A percentile compares a stretch with the other conserved stretches of the same genome.
phyloP scores from a whole-genome alignment of 2,797 vertebrate species.

The Pyrocephalus nanus region DNA sequence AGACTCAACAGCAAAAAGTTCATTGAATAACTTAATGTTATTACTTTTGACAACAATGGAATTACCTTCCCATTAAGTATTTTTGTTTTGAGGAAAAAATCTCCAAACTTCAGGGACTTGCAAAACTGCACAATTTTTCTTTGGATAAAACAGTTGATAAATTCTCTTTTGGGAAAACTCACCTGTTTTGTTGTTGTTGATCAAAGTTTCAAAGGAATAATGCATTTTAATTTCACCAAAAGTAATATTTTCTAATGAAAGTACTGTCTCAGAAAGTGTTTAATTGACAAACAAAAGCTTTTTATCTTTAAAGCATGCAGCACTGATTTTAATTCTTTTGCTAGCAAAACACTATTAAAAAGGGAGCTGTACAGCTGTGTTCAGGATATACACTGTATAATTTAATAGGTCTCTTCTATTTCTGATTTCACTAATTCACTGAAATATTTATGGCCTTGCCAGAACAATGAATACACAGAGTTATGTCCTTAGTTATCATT shows the following conservation, averaged over 20 bases:
- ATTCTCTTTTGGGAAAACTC: background rate
- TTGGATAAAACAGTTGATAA: background rate
- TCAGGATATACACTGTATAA: background rate
- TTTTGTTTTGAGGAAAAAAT: background rate
- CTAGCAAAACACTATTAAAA: background rate
- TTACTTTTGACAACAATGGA: background rate
- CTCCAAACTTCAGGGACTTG: background rate
- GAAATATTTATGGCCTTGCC: constrained; percentile 37
- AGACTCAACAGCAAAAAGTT: background rate
- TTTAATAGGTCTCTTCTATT: background rate
- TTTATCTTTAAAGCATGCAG: background rate
- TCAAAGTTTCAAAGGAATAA: background rate
- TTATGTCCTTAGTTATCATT: background rate
- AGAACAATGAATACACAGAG: background rate
- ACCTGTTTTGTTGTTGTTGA: background rate
- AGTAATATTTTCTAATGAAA: background rate
- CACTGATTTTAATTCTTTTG: background rate
- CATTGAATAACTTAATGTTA: background rate
- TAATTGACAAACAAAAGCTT: background rate
- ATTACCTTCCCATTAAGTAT: background rate
- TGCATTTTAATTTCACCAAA: background rate
- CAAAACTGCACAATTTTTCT: background rate
- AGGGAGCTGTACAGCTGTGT: background rate
- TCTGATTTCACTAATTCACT: constrained; percentile 24
- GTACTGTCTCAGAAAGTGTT: background rate